Conservation (phyloP, 2,888 invertebrate species). For the Drosophila infuscata region DNA sequence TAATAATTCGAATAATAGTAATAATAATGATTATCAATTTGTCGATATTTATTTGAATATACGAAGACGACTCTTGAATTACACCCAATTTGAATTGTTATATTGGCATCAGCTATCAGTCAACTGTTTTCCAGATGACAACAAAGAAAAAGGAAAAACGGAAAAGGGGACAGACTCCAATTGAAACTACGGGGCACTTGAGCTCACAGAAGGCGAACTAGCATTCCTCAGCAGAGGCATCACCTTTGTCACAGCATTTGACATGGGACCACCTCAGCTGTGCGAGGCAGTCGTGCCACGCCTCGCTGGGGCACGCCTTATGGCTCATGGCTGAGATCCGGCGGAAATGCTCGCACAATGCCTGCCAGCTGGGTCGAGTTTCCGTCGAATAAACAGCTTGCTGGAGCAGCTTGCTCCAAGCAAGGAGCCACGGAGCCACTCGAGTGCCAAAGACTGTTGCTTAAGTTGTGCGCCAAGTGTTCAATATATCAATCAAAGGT, state of each 20-base stretch:
- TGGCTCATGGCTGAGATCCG: conserved; percentile 45
- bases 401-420: conserved; percentile 8
- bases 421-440: conserved; percentile 22
- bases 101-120: not conserved
- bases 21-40: not conserved
- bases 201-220: conserved; percentile 20
- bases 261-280: conserved; percentile 48
- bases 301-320: conserved; percentile 1
- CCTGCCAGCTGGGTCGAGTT: conserved; percentile 66
- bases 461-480: conserved; percentile 71
- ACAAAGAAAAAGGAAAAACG: conserved; percentile 18
- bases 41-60: not conserved
- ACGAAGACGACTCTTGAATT: not conserved
- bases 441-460: conserved; percentile 60
- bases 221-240: conserved; percentile 32
- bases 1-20: not conserved
- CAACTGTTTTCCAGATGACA: conserved; percentile 13
- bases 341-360: conserved; percentile 62
- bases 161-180: conserved; percentile 47
- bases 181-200: conserved; percentile 59
- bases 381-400: conserved; percentile 48
- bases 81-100: conserved; percentile 4
- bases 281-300: not conserved
- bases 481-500: conserved; percentile 83
- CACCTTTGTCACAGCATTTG: conserved; percentile 73